Base-by-base conservation (phyloP, 2,888 invertebrate species). In the Diarsia brunnea region DNA sequence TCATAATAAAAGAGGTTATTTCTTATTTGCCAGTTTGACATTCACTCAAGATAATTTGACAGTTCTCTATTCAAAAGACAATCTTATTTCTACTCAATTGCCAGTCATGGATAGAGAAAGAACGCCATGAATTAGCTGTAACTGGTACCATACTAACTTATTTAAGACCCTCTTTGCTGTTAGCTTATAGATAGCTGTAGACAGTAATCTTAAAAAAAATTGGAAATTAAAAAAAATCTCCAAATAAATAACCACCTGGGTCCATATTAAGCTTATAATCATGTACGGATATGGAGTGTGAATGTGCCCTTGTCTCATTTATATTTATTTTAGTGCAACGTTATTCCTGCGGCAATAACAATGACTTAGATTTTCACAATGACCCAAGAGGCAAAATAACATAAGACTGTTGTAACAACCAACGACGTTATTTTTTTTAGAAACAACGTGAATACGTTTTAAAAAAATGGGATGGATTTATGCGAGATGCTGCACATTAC, bases 1-100 rank as follows among this genome's bases (percentile, higher is more conserved):
- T 85, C 84, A 69, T 78, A 81, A 68, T 78, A 53, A n/a, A 5
- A 75, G 68, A 92, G 92, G 92, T 93, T 92, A 91, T 80, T n/a
- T n/a, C 72, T 89, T 88, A 60, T 63, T 45, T 85, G 81, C 75
- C 14, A 38, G 65, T 61, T 45, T 85, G 79, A 85, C 83, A 67
- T 58, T 24, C 1, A 14, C 21, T 63, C 5, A 61, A 1, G n/a
- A 14, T 5, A 58, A 27, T 27, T 43, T 81, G 87, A 84, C 83
- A 81, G 83, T 86, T 90, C 85, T 72, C 43, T 83, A 72, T 86
- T 87, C 84, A 73, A 89, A 90, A 82, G 61, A 73, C 11, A n/a
- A n/a, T 43, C 19, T 7, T 58, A n/a, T 53, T 43, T 63, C 21
- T 4, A n/a, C n/a, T n/a, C n/a, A 27, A 38, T 45, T 73, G 79